A percentile compares a stretch with the other conserved stretches of the same genome.
Evolutionary conservation across 2,797 vertebrate genomes (phyloP).

Genomic region (Geotrypetes seraphini): DNA sequence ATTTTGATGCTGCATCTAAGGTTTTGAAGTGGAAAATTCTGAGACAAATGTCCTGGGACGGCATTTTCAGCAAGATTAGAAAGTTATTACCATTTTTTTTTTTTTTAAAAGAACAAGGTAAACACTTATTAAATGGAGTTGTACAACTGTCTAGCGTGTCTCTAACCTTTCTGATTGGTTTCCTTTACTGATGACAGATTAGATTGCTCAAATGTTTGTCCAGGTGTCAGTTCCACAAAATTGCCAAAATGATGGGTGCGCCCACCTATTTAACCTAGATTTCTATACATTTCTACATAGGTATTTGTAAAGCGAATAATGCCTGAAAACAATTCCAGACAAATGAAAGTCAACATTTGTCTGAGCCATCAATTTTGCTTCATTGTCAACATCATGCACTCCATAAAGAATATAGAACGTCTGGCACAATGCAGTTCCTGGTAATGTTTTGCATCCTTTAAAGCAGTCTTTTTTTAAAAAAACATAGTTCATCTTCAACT

Average conservation of each 20-base stretch:
- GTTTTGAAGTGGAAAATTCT: no score
- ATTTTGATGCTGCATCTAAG: no score
- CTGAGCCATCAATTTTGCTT: slow-evolving; percentile 35
- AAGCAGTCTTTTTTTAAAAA: no score
- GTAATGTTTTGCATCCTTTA: slow-evolving; percentile 34
- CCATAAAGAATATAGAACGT: slow-evolving; percentile 15
- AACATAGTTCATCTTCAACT: slow-evolving; percentile 32
- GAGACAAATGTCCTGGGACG: no score
- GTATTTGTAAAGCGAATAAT: slow-evolving; percentile 46
- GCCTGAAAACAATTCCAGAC: slow-evolving; percentile 33
- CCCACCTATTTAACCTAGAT: slow-evolving; percentile 45
- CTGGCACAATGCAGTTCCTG: slow-evolving; percentile 33
- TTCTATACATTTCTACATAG: slow-evolving; percentile 39
- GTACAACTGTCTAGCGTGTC: slow-evolving; percentile 55
- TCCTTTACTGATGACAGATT: slow-evolving; percentile 71
- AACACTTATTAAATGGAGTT: slow-evolving; percentile 13
- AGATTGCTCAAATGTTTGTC: slow-evolving; percentile 68
- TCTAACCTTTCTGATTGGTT: slow-evolving; percentile 62
- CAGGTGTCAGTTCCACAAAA: slow-evolving; percentile 67
- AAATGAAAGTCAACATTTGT: slow-evolving; percentile 46
- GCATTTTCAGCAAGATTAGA: slow-evolving; percentile 2
- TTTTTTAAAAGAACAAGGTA: slow-evolving; percentile 5
- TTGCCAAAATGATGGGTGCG: slow-evolving; percentile 57
- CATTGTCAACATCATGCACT: slow-evolving; percentile 3
- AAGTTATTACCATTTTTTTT: not conserved